Percentiles rank a stretch among this genome's conserved stretches.
Conservation (phyloP, 2,113 vertebrate species). For the Podarcis muralis region DNA sequence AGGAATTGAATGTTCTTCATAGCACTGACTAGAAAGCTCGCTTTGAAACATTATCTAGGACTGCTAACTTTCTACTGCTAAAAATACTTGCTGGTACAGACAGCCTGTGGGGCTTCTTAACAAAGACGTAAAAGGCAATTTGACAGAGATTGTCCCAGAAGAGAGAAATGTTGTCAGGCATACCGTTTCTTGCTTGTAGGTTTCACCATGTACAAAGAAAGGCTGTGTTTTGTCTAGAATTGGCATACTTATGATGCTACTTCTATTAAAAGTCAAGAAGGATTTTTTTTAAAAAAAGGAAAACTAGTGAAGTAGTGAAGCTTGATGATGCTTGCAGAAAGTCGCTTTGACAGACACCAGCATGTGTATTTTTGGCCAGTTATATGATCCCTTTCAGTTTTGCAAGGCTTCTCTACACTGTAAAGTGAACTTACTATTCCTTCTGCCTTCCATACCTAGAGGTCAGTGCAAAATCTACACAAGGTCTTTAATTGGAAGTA, state of each 20-base stretch:
- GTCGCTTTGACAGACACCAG: constrained; percentile 91
- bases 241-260: constrained; percentile 27
- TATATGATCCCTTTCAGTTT: constrained; percentile 86
- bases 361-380: constrained; percentile 84
- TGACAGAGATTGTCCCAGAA: constrained; percentile 36
- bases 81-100: constrained; percentile 46
- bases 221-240: constrained; percentile 6
- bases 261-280: constrained; percentile 72
- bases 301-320: constrained; percentile 61
- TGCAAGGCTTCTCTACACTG: constrained; percentile 80
- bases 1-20: constrained; percentile 16
- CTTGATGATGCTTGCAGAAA: constrained; percentile 86
- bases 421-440: constrained; percentile 80
- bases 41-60: constrained; percentile 40
- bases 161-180: constrained; percentile 3
- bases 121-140: constrained; percentile 4
- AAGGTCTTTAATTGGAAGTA: constrained; percentile 39
- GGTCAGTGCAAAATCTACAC: constrained; percentile 70
- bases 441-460: constrained; percentile 77
- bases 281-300: constrained; percentile 61
- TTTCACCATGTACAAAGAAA: constrained; percentile 58
- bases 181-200: background rate
- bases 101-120: constrained; percentile 28
- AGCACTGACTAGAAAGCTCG: constrained; percentile 11
- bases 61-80: constrained; percentile 38